Percentiles rank a stretch among this genome's conserved stretches.
These are phyloP conservation scores for Riptortus pedestris DNA, from an alignment of 1,140 invertebrate genomes.

Conservation along the genomic window DNA sequence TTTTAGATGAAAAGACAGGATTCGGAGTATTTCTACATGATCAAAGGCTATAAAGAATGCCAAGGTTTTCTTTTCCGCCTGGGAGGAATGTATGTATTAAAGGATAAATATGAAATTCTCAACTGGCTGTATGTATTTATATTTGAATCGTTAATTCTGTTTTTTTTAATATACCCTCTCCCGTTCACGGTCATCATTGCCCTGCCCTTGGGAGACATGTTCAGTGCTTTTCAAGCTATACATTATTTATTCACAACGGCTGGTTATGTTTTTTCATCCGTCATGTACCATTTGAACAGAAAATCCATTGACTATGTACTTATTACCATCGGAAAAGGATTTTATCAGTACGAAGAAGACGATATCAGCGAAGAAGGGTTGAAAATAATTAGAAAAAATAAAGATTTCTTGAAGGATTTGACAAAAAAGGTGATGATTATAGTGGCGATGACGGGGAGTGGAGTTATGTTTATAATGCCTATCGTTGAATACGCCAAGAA, in stretches of 20 bases:
- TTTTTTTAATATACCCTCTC: not conserved
- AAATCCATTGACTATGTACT: not conserved
- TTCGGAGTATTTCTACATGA: not conserved
- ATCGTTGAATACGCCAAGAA: not conserved
- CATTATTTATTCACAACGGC: not conserved
- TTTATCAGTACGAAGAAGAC: not conserved
- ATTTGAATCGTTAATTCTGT: not conserved
- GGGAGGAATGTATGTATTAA: not conserved
- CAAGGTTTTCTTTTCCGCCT: not conserved
- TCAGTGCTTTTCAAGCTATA: not conserved
- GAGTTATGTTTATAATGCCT: not conserved
- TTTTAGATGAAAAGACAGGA: not conserved
- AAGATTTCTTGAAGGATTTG: not conserved
- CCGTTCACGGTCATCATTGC: not conserved
- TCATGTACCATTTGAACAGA: slow-evolving; percentile 1
- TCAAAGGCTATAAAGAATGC: not conserved
- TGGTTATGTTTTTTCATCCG: not conserved
- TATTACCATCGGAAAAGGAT: not conserved
- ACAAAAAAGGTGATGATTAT: not conserved
- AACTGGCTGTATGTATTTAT: not conserved
- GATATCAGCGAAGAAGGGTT: not conserved
- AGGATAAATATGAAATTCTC: slow-evolving; percentile 1
- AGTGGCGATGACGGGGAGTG: not conserved
- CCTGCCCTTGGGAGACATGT: not conserved
- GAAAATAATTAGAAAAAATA: too few relatives aligned